Evolutionary conservation across 2,113 vertebrate species (phyloP).

Genomic region (Percopsis transmontana): DNA sequence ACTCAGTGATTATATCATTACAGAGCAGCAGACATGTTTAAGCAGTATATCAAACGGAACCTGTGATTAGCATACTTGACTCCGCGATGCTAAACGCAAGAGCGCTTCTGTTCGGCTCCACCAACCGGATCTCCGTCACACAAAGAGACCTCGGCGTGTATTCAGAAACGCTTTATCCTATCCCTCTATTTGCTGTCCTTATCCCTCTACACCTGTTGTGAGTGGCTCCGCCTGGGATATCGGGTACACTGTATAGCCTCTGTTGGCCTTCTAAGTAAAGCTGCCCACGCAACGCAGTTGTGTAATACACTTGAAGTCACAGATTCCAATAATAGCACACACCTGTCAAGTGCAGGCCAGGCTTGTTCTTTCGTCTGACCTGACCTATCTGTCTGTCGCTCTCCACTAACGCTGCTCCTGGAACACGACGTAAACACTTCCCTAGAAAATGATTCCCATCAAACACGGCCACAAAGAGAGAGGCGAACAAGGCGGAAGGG

Average conservation of each 20-base stretch:
- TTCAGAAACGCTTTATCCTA: neutral
- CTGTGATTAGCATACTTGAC: slow-evolving; percentile 87
- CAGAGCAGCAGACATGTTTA: slow-evolving; percentile 88
- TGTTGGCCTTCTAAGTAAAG: slow-evolving; percentile 63
- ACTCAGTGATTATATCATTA: slow-evolving; percentile 88
- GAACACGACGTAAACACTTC: slow-evolving; percentile 47
- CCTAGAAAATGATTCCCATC: slow-evolving; percentile 45
- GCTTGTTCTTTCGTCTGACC: slow-evolving; percentile 46
- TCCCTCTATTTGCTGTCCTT: slow-evolving; percentile 56
- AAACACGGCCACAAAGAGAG: slow-evolving; percentile 31
- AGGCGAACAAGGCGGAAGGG: slow-evolving; percentile 30
- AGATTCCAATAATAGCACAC: slow-evolving; percentile 67
- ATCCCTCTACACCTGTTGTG: slow-evolving; percentile 64
- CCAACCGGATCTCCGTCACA: slow-evolving; percentile 41
- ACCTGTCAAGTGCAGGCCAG: slow-evolving; percentile 75
- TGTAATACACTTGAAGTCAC: slow-evolving; percentile 71
- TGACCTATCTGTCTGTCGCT: slow-evolving; percentile 32
- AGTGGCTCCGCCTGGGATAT: slow-evolving; percentile 69
- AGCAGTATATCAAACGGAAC: slow-evolving; percentile 79
- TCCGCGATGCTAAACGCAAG: slow-evolving; percentile 57
- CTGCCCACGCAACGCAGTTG: slow-evolving; percentile 60
- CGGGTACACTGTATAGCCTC: slow-evolving; percentile 59
- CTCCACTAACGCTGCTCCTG: slow-evolving; percentile 43
- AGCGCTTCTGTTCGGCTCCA: slow-evolving; percentile 49
- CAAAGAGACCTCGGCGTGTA: slow-evolving; percentile 1